These are phyloP conservation scores for Cetoscarus ocellatus DNA, from an alignment of 2,797 vertebrate species.

Conservation along the genomic window DNA sequence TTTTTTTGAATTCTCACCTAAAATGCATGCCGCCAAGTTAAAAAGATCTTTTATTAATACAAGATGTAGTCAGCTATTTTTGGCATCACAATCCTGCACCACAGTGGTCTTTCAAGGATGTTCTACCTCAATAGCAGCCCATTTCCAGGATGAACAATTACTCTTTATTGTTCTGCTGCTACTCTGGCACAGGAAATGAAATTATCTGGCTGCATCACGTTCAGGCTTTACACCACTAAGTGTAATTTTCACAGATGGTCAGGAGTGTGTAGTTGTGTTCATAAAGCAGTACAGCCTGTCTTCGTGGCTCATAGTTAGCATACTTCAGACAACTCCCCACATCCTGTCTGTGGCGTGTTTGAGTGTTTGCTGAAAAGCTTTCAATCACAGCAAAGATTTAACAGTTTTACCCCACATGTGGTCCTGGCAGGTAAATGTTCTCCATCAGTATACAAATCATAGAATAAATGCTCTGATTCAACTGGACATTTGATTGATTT, in stretches of 20 bases:
- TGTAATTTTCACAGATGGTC: slow-evolving; percentile 9
- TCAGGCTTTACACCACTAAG: slow-evolving; percentile 4
- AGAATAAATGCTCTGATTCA: slow-evolving; percentile 4
- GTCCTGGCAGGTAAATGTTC: neutral
- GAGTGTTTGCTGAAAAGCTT: slow-evolving; percentile 11
- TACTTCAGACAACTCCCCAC: slow-evolving; percentile 31
- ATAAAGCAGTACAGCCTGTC: slow-evolving; percentile 13
- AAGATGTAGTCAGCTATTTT: neutral
- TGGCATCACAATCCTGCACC: neutral
- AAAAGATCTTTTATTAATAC: neutral
- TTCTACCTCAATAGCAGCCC: slow-evolving; percentile 19
- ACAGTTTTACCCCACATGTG: slow-evolving; percentile 22
- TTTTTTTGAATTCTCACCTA: neutral
- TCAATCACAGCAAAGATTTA: slow-evolving; percentile 16
- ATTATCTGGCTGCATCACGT: slow-evolving; percentile 10
- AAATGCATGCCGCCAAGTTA: neutral
- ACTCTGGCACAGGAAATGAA: slow-evolving; percentile 31
- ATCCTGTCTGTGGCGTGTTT: slow-evolving; percentile 42
- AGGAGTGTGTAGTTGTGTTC: slow-evolving; percentile 7
- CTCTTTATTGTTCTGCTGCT: slow-evolving; percentile 28
- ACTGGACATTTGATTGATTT: slow-evolving; percentile 10
- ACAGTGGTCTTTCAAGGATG: slow-evolving; percentile 9
- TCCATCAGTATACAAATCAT: slow-evolving; percentile 6
- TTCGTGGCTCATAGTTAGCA: slow-evolving; percentile 15
- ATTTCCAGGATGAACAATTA: slow-evolving; percentile 15